A percentile compares a stretch with the other conserved stretches of the same genome.
Evolutionary conservation across 2,113 vertebrate species (phyloP).

Genomic region (Setophaga kirtlandii): DNA sequence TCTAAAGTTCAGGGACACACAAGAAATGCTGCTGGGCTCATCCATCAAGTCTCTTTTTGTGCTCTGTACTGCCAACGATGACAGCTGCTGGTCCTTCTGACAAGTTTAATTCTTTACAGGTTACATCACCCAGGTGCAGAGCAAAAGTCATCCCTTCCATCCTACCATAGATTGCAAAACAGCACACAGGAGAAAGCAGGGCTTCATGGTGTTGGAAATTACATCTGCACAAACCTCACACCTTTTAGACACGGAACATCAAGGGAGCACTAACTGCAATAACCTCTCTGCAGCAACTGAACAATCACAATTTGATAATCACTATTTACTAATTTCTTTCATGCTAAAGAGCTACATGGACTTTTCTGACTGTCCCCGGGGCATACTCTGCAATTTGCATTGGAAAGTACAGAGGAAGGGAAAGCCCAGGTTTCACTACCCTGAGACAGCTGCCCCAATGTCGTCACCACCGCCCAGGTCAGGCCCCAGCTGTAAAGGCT

Average conservation of each 20-base stretch:
- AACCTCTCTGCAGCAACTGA: background rate
- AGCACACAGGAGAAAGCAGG: background rate
- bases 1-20: background rate
- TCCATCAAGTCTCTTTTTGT: background rate
- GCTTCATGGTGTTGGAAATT: background rate
- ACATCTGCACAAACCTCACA: background rate
- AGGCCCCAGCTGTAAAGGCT: background rate
- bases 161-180: background rate
- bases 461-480: background rate
- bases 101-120: constrained; percentile 13
- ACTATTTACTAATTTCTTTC: background rate
- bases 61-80: background rate
- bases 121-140: background rate
- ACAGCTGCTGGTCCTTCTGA: background rate
- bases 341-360: background rate
- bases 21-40: background rate
- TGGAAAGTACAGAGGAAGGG: background rate
- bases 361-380: background rate
- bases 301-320: background rate
- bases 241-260: background rate
- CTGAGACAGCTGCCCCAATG: background rate
- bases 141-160: constrained; percentile 22
- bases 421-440: background rate
- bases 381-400: constrained; percentile 2
- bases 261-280: background rate